Base-by-base conservation (phyloP, 2,888 invertebrate genomes). In the Dryobotodes eremita region DNA sequence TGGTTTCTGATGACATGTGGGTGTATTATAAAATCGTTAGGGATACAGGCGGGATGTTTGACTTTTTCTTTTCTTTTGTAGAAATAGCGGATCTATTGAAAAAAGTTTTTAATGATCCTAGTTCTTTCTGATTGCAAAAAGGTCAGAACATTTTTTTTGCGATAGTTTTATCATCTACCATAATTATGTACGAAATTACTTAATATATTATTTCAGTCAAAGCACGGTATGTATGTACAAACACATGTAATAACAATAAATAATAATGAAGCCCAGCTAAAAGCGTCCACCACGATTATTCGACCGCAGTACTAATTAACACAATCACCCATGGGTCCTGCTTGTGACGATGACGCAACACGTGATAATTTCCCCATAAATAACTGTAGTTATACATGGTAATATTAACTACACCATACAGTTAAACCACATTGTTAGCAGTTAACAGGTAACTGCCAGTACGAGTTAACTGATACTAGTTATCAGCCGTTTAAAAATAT, bases 311-410 rank as follows among this genome's bases (percentile, higher is more conserved):
- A 36, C 75, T 80, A 85, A 88, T 88, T 88, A 86, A 68, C 62
- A 72, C 75, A 75, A 78, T 74, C 77, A 61, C 20, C 36, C 61
- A 59, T n/a, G 80, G 20, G 23, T 36, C 50, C 48, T 61, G 69
- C 55, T 26, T 26, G 59, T 55, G 61, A 59, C 0, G 26, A 36
- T 88, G 88, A 88, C 88, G 88, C 76, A 82, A 85, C 36, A 10
- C 7, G 64, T 50, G 87, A 84, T 88, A 84, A 88, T 84, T 84
- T 78, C 57, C 61, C 84, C 84, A 81, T 86, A 82, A 81, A 88
- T 78, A 88, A 55, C 72, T 61, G 73, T 74, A 79, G 78, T 75
- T 70, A n/a, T 74, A 80, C 53, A 53, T 69, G 71, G 64, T 50
- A 23, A 65, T 62, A 48, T 48, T 70, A 55, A 71, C 53, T 68